Evolutionary conservation across 2,797 vertebrate genomes (phyloP).

Genomic region (Lepus townsendii): DNA sequence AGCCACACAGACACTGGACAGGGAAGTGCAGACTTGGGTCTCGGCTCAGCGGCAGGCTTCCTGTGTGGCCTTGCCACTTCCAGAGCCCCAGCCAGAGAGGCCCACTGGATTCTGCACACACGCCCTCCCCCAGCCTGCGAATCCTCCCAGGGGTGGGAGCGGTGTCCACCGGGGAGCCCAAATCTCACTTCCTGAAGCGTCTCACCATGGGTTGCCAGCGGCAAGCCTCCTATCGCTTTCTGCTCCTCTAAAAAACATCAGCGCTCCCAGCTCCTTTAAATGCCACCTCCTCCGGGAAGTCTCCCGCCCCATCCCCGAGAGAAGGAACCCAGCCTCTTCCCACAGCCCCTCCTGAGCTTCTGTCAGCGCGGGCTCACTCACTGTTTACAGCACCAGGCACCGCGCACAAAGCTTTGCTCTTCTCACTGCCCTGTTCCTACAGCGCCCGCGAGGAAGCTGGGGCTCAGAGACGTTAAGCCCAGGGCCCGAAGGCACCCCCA

Average conservation of each 20-base stretch:
- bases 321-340: neutral
- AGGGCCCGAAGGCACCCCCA: neutral
- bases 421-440: neutral
- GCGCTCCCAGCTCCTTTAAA: neutral
- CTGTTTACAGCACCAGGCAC: neutral
- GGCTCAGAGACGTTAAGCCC: neutral
- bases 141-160: neutral
- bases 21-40: neutral
- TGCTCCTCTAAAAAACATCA: slow-evolving; percentile 25
- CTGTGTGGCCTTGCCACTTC: neutral
- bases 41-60: neutral
- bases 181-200: slow-evolving; percentile 49
- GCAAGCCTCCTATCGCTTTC: neutral
- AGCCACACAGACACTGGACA: neutral
- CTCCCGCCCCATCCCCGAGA: neutral
- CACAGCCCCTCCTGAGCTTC: neutral
- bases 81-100: neutral
- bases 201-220: neutral
- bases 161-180: neutral
- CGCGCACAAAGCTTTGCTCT: neutral
- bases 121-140: neutral
- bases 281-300: slow-evolving; percentile 10
- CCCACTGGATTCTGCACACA: neutral
- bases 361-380: neutral
- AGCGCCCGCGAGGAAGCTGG: neutral